Conservation (phyloP, 2,888 invertebrate species). For the Netelia melanura region DNA sequence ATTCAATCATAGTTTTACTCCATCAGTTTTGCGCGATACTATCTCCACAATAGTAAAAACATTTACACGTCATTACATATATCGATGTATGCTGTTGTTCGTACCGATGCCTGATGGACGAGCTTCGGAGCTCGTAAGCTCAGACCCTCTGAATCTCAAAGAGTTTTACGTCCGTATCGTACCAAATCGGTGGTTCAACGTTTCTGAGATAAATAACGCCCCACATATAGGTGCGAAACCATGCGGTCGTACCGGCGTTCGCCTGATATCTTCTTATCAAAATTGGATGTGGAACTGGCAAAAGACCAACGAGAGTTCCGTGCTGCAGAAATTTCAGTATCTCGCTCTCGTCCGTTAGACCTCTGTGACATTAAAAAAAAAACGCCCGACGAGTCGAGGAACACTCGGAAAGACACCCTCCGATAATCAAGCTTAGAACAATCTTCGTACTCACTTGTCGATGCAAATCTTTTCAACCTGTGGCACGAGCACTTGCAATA, state of each 20-base stretch:
- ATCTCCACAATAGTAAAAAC: constrained; percentile 40
- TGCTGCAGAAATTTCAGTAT: constrained; percentile 99
- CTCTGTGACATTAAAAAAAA: constrained; percentile 87
- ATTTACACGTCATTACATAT: constrained; percentile 46
- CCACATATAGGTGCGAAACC: constrained; percentile 99
- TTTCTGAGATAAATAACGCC: constrained; percentile 99
- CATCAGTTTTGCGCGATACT: constrained; percentile 40
- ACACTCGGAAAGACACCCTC: background rate
- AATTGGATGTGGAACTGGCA: constrained; percentile 99
- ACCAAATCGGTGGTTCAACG: constrained; percentile 99
- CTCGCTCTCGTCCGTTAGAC: constrained; percentile 99
- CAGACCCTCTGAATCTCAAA: constrained; percentile 99
- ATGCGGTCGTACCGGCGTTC: constrained; percentile 98
- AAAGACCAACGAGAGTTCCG: constrained; percentile 97
- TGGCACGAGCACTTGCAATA: constrained; percentile 98
- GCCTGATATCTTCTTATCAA: constrained; percentile 99
- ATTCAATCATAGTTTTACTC: background rate
- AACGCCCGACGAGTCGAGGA: no score
- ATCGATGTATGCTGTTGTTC: background rate
- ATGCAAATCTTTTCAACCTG: constrained; percentile 99
- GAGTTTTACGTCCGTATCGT: constrained; percentile 99
- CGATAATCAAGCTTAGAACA: background rate
- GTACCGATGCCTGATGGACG: no score
- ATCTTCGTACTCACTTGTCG: constrained; percentile 84
- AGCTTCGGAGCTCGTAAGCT: constrained; percentile 72